Percentiles rank a stretch among this genome's conserved stretches.
These are phyloP conservation scores for Grus americana DNA, from an alignment of 2,113 vertebrate genomes.

Conservation along the genomic window DNA sequence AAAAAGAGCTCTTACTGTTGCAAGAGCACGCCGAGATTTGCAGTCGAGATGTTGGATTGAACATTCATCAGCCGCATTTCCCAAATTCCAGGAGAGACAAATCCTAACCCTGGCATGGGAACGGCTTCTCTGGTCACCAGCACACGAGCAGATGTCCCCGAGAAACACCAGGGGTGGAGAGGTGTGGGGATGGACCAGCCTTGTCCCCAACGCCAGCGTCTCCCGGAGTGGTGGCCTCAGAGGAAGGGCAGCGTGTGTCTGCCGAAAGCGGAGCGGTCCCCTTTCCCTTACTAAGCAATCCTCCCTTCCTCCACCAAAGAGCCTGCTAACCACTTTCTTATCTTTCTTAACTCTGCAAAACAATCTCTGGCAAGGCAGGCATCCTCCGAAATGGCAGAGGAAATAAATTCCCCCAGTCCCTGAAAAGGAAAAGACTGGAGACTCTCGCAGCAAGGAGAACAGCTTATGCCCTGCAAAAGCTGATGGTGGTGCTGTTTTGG, in stretches of 20 bases:
- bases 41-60: not conserved
- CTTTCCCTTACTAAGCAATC: conserved; percentile 68
- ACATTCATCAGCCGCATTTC: not conserved
- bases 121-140: not conserved
- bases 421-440: conserved; percentile 25
- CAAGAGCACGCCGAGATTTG: not conserved
- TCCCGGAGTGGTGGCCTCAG: conserved; percentile 11
- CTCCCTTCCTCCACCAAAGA: conserved; percentile 63
- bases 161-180: not conserved
- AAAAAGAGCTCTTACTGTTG: not conserved
- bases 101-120: not conserved
- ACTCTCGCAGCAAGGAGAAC: not conserved
- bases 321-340: conserved; percentile 59
- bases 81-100: conserved; percentile 22
- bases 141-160: not conserved
- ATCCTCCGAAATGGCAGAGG: conserved; percentile 54
- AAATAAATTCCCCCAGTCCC: conserved; percentile 62
- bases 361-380: conserved; percentile 60
- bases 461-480: not conserved
- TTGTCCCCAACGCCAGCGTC: not conserved
- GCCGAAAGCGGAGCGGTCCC: not conserved
- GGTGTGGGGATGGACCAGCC: not conserved
- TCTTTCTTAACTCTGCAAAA: conserved; percentile 65
- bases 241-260: conserved; percentile 39
- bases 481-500: not conserved